Conservation (phyloP, 2,113 vertebrate genomes). For the Chamaea fasciata region DNA sequence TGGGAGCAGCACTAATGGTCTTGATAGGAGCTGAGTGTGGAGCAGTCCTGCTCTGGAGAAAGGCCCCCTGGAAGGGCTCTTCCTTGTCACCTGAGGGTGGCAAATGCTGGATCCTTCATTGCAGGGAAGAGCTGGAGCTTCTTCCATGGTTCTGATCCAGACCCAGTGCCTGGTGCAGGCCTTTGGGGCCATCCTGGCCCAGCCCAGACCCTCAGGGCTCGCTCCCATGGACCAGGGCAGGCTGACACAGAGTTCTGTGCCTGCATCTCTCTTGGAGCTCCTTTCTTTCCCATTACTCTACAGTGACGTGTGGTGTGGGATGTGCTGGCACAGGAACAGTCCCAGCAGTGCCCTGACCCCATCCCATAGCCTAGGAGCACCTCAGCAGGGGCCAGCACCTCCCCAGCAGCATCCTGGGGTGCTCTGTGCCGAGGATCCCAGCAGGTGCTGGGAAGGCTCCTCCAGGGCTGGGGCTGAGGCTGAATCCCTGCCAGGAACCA, state of each 20-base stretch:
- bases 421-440: background rate
- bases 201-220: background rate
- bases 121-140: background rate
- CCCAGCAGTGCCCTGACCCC: background rate
- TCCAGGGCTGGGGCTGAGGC: background rate
- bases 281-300: background rate
- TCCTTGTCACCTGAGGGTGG: background rate
- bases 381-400: background rate
- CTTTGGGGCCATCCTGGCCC: background rate
- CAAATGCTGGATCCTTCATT: background rate
- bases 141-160: background rate
- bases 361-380: background rate
- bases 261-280: background rate
- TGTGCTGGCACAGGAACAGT: background rate
- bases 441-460: background rate
- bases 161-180: background rate
- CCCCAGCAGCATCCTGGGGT: no score
- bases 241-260: rapidly evolving
- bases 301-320: background rate
- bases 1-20: background rate
- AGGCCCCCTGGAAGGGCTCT: background rate
- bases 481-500: background rate
- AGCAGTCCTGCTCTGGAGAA: background rate
- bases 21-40: background rate
- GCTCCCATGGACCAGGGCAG: background rate